Evolutionary conservation across 2,797 vertebrate species (phyloP).

Genomic region (Sylvia borin): DNA sequence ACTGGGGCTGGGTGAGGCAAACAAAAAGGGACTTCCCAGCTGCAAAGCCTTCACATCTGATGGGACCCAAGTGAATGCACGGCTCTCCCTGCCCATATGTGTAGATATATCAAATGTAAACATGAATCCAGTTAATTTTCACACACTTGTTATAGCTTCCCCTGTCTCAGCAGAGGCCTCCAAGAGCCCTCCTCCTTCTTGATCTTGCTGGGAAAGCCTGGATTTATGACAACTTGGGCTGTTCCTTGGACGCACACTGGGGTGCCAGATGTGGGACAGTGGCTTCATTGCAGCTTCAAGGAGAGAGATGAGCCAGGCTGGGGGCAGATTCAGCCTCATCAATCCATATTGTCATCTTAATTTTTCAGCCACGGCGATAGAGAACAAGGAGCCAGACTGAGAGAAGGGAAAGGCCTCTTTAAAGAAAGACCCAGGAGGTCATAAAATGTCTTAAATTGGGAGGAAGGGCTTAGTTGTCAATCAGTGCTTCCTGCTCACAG

Average conservation of each 20-base stretch:
- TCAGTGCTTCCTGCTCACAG: neutral
- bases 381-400: neutral
- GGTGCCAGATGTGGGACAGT: neutral
- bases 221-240: neutral
- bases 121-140: constrained; percentile 44
- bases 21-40: neutral
- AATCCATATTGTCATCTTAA: neutral
- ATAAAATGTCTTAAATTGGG: neutral
- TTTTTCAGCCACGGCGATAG: neutral
- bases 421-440: neutral
- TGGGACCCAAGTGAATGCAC: rapidly evolving
- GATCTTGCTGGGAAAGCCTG: constrained; percentile 16
- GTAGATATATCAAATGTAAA: neutral
- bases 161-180: neutral
- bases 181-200: neutral
- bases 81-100: neutral
- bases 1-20: rapidly evolving
- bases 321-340: neutral
- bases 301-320: neutral
- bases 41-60: neutral
- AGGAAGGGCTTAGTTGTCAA: neutral
- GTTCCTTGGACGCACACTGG: neutral
- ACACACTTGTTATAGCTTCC: constrained; percentile 36
- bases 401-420: neutral
- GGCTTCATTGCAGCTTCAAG: neutral